phyloP scores from a whole-genome alignment of 2,888 invertebrate genomes.

The Ceraclea dissimilis region DNA sequence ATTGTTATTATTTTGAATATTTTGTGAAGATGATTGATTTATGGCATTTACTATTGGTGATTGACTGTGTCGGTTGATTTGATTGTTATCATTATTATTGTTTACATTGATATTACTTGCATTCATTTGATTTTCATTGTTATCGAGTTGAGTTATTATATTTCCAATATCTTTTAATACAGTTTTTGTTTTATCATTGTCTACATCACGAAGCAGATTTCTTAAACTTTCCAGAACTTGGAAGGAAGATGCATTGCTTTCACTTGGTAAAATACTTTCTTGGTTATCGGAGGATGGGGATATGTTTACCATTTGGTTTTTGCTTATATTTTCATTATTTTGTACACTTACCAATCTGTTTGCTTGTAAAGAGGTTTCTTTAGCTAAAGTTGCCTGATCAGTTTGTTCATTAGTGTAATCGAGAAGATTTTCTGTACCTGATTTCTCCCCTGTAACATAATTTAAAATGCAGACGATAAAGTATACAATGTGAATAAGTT shows the following conservation, averaged over 20 bases:
- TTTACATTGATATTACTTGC: neutral
- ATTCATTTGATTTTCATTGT: neutral
- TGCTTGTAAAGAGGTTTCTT: slow-evolving; percentile 23
- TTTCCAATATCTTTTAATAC: slow-evolving; percentile 34
- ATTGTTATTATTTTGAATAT: neutral
- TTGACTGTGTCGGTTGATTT: no score
- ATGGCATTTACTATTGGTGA: no score
- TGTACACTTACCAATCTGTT: slow-evolving; percentile 24
- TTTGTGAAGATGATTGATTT: no score
- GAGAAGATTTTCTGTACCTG: slow-evolving; percentile 18
- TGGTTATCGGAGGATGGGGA: slow-evolving; percentile 20
- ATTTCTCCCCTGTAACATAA: slow-evolving; percentile 20
- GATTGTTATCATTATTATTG: no score
- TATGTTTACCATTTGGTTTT: slow-evolving; percentile 12
- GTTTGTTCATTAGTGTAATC: slow-evolving; percentile 23
- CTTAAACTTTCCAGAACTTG: slow-evolving; percentile 15
- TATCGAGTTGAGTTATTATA: slow-evolving; percentile 30
- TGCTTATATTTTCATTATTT: slow-evolving; percentile 11
- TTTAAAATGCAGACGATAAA: neutral
- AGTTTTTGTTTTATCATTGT: slow-evolving; percentile 11
- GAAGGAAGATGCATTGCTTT: slow-evolving; percentile 5
- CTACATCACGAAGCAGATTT: slow-evolving; percentile 19
- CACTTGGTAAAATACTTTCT: slow-evolving; percentile 1
- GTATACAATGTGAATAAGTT: neutral
- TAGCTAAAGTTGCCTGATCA: slow-evolving; percentile 23